Evolutionary conservation across 2,797 vertebrate species (phyloP), one percentile per base, ranked within the genome.

Genomic region (Synaphobranchus kaupii): DNA sequence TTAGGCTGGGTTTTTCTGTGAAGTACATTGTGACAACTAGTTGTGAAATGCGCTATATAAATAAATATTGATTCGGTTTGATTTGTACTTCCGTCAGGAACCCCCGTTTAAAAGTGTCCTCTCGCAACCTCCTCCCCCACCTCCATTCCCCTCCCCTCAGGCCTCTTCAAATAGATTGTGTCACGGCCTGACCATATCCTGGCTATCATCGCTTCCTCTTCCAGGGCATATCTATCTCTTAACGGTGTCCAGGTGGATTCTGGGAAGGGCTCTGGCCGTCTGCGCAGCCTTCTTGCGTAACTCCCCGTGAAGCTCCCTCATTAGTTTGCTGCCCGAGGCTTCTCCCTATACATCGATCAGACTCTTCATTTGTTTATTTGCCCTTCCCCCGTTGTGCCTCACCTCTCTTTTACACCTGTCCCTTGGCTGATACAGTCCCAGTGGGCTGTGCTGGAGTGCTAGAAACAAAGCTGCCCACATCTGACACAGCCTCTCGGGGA

Each of bases 151-250:
- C 76, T 0, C n/a, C 44, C 73, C 34, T 34, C 71, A 76, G 13
- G 31, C 12, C 15, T 1, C 44, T 76, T 76, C 3, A 44, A 76
- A 76, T 34, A 4, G 31, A 76, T 34, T 1, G 12, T 15, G 31
- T 34, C 68, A 17, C 68, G 3, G 71, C 31, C 76, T 1, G 22
- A 48, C 76, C 44, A 52, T 63, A 48, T 76, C 60, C n/a, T 31
- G 73, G 54, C 56, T 85, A 47, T 85, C 63, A 31, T 80, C 73
- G 80, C 12, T 80, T 58, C 13, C 44, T 31, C 85, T 81, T n/a
- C 22, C 44, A 0, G 25, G 1, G 28, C 68, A 34, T 44, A 31
- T 52, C 80, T 34, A 25, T 39, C 5, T 22, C 81, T 34, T 39
- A 13, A 12, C 50, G 5, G 50, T n/a, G 20, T 15, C 81, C 81